Base-by-base conservation (phyloP, 2,113 vertebrate genomes). In the Scophthalmus maximus region DNA sequence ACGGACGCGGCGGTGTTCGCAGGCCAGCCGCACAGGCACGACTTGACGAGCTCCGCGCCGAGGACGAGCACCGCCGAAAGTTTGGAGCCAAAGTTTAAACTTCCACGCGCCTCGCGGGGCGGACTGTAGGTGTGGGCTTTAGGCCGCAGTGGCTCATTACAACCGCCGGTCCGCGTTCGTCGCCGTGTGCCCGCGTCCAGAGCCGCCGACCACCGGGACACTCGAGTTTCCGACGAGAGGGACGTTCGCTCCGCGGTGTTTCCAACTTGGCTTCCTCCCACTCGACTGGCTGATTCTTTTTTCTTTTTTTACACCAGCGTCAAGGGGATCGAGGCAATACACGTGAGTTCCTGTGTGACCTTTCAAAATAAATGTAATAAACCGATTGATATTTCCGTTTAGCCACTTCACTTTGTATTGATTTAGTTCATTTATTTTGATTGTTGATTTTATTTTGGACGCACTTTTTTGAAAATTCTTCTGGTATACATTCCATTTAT, bases 231-330 rank as follows among this genome's bases (percentile, higher is more conserved):
- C 25, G 11, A 59, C 49, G 76, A n/a, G 78, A 88, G 79, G 79
- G 87, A 68, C 12, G 17, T 66, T 86, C 77, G 52, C 55, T 86
- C 73, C 63, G 66, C 76, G 12, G 72, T 73, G 88, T 76, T 85
- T 68, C 86, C 68, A 85, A 88, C 27, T 92, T 81, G 65, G 68
- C 83, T 77, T 89, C 85, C 89, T 87, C 84, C 86, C 86, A 69
- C 74, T 49, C 30, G 25, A 60, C 36, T 49, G 18, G 10, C 59
- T 49, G 52, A 22, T 7, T 18, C 11, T 52, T 27, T 7, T 52
- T 53, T 52, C 15, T 7, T 52, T 53, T 53, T 60, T 69, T 18
- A 49, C 59, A 42, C 27, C 32, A 34, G 6, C 6, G 32, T 69
- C 51, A 83, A 73, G 22, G 1, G 0, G 0, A 2, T 8, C 0